A percentile compares a stretch with the other conserved stretches of the same genome.
Evolutionary conservation across 2,797 vertebrate genomes (phyloP).

Genomic region (Urocyon cinereoargenteus): DNA sequence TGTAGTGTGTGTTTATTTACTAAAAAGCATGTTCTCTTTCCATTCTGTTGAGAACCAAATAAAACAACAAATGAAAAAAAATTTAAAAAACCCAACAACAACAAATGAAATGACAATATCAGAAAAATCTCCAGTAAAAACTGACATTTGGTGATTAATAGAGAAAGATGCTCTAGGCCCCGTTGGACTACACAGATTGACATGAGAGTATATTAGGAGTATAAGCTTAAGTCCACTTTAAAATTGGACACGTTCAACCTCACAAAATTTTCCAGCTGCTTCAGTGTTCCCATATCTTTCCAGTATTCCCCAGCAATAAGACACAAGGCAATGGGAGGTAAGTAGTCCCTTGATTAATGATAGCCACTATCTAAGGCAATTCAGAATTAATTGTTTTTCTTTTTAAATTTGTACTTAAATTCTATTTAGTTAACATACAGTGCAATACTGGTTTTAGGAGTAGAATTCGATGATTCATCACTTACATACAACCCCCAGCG

Average conservation of each 20-base stretch:
- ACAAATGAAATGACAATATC: neutral
- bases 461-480: neutral
- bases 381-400: neutral
- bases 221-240: neutral
- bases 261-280: neutral
- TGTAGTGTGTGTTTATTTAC: conserved; percentile 13
- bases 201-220: neutral
- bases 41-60: neutral
- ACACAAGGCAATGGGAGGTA: neutral
- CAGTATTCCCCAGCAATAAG: neutral
- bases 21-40: conserved; percentile 6
- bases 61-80: neutral
- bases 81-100: neutral
- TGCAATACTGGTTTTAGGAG: neutral
- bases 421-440: neutral
- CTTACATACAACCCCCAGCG: neutral
- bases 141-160: neutral
- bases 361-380: neutral
- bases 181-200: neutral
- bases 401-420: neutral
- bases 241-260: neutral
- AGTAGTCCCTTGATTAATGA: neutral
- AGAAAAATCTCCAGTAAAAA: conserved; percentile 21
- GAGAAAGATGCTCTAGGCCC: neutral
- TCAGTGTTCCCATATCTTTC: neutral